Conservation (phyloP, 2,888 invertebrate genomes). For the Idaea dimidiata region DNA sequence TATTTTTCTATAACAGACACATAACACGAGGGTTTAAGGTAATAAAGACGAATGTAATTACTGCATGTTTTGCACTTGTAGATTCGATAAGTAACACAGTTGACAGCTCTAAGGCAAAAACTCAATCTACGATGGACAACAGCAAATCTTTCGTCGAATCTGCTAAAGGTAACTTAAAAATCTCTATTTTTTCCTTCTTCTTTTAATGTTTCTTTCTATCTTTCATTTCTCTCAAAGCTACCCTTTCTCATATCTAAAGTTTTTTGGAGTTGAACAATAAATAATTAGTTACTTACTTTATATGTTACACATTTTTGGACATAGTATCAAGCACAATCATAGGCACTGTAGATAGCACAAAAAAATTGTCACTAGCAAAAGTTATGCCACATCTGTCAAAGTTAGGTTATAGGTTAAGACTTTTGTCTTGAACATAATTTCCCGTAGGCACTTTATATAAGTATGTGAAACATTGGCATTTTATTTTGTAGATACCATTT, state of each 20-base stretch:
- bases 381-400: constrained; percentile 50
- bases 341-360: constrained; percentile 52
- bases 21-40: background rate
- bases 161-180: background rate
- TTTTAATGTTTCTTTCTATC: background rate
- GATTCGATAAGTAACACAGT: constrained; percentile 51
- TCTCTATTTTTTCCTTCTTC: background rate
- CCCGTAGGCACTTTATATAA: background rate
- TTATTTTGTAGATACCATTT: constrained; percentile 41
- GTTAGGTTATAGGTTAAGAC: constrained; percentile 20
- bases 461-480: background rate
- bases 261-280: no score
- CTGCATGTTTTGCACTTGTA: constrained; percentile 32
- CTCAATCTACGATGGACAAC: constrained; percentile 44
- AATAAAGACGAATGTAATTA: constrained; percentile 4
- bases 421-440: no score
- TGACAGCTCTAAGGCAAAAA: constrained; percentile 45
- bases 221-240: background rate
- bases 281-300: no score
- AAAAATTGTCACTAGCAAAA: constrained; percentile 50
- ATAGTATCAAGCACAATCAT: constrained; percentile 23
- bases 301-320: no score
- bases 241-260: background rate
- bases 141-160: constrained; percentile 41
- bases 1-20: background rate